A percentile compares a stretch with the other conserved stretches of the same genome.
phyloP scores from a whole-genome alignment of 2,797 vertebrate species.

The Chaetophractus vellerosus region DNA sequence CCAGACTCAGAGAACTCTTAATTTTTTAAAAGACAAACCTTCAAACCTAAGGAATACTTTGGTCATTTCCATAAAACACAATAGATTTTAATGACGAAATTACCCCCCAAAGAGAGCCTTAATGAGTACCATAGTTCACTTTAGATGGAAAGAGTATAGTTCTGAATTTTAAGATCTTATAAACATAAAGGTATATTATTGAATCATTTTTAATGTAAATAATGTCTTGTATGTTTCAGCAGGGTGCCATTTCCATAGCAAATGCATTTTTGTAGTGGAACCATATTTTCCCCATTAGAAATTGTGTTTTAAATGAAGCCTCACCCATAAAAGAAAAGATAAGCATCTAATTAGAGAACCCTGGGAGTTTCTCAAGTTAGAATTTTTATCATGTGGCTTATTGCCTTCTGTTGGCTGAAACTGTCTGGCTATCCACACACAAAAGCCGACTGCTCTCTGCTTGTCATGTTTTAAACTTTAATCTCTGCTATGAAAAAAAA shows the following conservation, averaged over 20 bases:
- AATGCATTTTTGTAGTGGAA: constrained; percentile 73
- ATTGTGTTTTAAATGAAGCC: constrained; percentile 75
- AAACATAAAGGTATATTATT: constrained; percentile 72
- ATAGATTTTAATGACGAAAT: constrained; percentile 79
- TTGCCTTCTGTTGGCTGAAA: constrained; percentile 74
- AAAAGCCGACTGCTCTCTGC: constrained; percentile 78
- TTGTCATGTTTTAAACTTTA: constrained; percentile 85
- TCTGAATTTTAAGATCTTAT: constrained; percentile 73
- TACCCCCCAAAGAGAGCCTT: constrained; percentile 65
- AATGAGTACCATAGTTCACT: constrained; percentile 63
- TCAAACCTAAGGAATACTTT: constrained; percentile 68
- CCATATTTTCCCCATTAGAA: constrained; percentile 80
- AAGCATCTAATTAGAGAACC: constrained; percentile 78
- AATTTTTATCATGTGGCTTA: constrained; percentile 46
- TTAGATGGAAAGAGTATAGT: constrained; percentile 54
- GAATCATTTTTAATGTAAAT: constrained; percentile 75
- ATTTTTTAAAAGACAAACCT: constrained; percentile 67
- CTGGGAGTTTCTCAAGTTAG: constrained; percentile 73
- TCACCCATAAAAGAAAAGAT: constrained; percentile 62
- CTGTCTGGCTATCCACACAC: constrained; percentile 81
- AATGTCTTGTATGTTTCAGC: constrained; percentile 64
- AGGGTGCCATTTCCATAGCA: constrained; percentile 43
- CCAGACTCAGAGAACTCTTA: constrained; percentile 64
- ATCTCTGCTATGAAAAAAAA: constrained; percentile 83
- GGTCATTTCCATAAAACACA: constrained; percentile 73